A percentile compares a stretch with the other conserved stretches of the same genome.
Conservation (phyloP, 2,113 vertebrate species). For the Nyctereutes procyonoides region DNA sequence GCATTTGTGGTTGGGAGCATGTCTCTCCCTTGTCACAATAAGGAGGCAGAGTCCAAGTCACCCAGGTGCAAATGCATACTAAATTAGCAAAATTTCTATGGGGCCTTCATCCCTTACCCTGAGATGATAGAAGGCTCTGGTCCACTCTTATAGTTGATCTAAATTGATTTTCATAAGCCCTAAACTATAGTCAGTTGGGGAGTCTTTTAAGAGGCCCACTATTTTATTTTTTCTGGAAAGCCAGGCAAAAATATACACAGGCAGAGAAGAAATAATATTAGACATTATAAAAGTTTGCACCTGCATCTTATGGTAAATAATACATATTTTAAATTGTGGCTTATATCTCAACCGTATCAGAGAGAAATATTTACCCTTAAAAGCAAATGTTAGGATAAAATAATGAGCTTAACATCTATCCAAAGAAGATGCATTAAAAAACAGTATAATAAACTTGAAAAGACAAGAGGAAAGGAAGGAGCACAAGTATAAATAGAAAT, state of each 20-base stretch:
- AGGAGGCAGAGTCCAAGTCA: background rate
- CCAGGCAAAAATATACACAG: background rate
- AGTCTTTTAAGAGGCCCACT: background rate
- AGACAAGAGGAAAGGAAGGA: background rate
- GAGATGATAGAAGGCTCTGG: background rate
- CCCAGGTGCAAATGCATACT: background rate
- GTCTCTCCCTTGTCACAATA: too few relatives aligned
- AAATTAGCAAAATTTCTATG: background rate
- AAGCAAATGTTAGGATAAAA: background rate
- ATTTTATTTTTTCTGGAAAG: background rate
- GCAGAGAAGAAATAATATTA: background rate
- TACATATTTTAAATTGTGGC: background rate
- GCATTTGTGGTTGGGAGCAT: background rate
- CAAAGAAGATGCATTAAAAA: background rate
- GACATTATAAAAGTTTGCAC: background rate
- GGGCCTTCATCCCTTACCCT: background rate
- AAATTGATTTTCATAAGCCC: background rate
- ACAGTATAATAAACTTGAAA: background rate
- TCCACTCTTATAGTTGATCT: background rate
- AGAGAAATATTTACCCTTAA: background rate
- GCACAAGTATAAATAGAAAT: background rate
- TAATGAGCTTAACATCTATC: background rate
- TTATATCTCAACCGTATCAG: background rate
- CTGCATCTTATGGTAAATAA: background rate
- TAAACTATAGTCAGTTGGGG: background rate